Evolutionary conservation across 35 echinoderm and acorn worm species (phyloP).

Genomic region (Ptychodera flava): DNA sequence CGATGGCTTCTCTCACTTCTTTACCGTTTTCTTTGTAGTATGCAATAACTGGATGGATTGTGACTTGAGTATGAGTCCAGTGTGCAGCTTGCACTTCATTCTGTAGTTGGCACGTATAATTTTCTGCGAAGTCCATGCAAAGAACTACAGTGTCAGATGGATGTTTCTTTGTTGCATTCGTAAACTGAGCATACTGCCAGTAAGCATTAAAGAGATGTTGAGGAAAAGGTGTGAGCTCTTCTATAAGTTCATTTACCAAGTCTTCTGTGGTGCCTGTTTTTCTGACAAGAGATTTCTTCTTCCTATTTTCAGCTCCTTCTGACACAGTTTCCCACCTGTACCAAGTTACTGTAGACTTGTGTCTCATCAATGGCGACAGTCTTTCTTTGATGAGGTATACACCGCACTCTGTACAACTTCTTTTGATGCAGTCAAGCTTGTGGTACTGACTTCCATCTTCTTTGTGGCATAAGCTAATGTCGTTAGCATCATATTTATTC

Average conservation of each 20-base stretch:
- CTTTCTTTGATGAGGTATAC: no score
- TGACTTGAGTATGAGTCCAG: conserved; percentile 27
- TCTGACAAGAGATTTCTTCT: conserved; percentile 28
- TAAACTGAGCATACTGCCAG: conserved; percentile 36
- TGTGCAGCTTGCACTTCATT: conserved; percentile 32
- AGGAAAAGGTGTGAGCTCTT: conserved; percentile 23
- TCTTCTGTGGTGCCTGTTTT: neutral
- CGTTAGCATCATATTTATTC: no score
- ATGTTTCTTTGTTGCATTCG: conserved; percentile 18
- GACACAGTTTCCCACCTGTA: conserved; percentile 21
- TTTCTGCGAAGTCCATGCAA: conserved; percentile 50
- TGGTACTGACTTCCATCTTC: no score
- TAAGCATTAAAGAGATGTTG: conserved; percentile 32
- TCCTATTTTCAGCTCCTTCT: no score
- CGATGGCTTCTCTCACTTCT: conserved; percentile 4
- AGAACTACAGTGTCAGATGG: conserved; percentile 15
- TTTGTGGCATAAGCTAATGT: no score
- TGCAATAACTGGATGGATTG: conserved; percentile 32
- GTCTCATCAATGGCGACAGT: no score
- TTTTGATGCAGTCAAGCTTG: no score
- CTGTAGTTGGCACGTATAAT: no score
- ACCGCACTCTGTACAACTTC: no score
- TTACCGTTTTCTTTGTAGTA: conserved; percentile 14
- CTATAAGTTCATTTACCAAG: neutral
- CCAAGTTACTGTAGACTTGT: conserved; percentile 16